Percentiles rank a stretch among this genome's conserved stretches.
Evolutionary conservation across 2,113 vertebrate genomes (phyloP).

Genomic region (Mus pahari): DNA sequence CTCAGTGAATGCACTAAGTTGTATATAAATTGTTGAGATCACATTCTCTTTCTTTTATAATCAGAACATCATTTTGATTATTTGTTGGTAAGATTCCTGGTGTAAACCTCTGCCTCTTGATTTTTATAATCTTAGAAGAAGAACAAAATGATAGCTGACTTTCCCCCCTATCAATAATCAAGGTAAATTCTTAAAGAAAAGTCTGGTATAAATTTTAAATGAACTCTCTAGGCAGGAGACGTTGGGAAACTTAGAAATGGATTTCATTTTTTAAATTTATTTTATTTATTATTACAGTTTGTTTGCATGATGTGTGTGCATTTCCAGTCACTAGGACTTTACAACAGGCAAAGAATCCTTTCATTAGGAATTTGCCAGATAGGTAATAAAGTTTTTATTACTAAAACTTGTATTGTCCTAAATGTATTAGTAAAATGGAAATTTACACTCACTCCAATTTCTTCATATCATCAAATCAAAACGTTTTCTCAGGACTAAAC

Average conservation of each 20-base stretch:
- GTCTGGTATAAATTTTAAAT: background rate
- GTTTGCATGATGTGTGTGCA: background rate
- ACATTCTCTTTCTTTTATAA: conserved; percentile 45
- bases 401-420: background rate
- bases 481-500: background rate
- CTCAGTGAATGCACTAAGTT: background rate
- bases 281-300: background rate
- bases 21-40: background rate
- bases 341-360: background rate
- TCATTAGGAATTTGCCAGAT: background rate
- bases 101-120: background rate
- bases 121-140: conserved; percentile 18
- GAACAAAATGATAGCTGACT: background rate
- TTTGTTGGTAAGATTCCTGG: conserved; percentile 5
- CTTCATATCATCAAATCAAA: background rate
- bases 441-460: background rate
- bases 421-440: conserved; percentile 47
- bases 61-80: background rate
- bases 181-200: conserved; percentile 33
- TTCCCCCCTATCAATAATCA: background rate
- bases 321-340: background rate
- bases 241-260: background rate
- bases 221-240: background rate
- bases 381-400: background rate
- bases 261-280: background rate